Conservation (phyloP, 2,888 invertebrate species). For the Ctenicera cuprea region DNA sequence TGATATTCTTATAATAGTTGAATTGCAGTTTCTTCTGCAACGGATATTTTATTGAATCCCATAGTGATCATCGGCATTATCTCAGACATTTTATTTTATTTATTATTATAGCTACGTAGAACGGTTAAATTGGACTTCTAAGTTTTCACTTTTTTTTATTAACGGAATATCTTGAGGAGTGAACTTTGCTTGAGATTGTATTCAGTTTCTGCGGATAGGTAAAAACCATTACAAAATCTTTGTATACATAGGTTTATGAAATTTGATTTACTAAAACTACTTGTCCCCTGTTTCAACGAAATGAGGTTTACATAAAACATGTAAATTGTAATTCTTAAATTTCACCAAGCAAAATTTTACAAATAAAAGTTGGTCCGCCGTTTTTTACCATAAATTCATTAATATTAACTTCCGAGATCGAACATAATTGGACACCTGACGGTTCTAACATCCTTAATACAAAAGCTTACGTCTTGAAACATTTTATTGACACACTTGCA, state of each 20-base stretch:
- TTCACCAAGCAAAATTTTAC: neutral
- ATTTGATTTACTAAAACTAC: too few species aligned
- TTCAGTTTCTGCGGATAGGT: too few species aligned
- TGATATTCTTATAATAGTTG: constrained; percentile 14
- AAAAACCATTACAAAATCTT: too few species aligned
- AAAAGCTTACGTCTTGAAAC: constrained; percentile 20
- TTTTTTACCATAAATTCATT: constrained; percentile 13
- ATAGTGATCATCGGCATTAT: neutral
- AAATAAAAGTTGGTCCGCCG: constrained; percentile 11
- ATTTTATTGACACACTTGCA: constrained; percentile 35
- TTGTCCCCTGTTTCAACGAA: too few species aligned
- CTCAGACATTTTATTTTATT: neutral
- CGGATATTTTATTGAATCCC: constrained; percentile 10
- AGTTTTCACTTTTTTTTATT: too few species aligned
- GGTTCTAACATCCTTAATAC: neutral
- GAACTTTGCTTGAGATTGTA: too few species aligned
- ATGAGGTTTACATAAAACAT: too few species aligned
- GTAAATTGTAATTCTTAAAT: neutral
- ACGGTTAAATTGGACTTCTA: too few species aligned
- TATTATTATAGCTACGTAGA: too few species aligned
- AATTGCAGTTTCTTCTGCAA: constrained; percentile 20
- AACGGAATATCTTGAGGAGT: too few species aligned
- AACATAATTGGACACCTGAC: constrained; percentile 34
- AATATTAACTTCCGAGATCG: constrained; percentile 31
- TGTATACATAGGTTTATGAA: too few species aligned